These are phyloP conservation scores for Drosophila birchii DNA, from an alignment of 2,888 invertebrate genomes.

Conservation along the genomic window DNA sequence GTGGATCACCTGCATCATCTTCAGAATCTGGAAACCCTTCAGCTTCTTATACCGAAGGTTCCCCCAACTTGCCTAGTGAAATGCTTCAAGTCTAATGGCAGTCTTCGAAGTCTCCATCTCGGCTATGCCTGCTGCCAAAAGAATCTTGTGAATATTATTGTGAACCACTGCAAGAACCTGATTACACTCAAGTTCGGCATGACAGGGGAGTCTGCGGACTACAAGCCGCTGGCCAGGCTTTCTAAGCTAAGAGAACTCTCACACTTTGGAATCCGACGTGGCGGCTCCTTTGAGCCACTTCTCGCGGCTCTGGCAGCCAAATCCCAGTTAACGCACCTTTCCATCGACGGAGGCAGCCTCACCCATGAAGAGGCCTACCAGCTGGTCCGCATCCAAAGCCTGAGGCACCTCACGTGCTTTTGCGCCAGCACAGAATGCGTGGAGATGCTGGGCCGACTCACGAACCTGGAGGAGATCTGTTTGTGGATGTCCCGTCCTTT, in stretches of 20 bases:
- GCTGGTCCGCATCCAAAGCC: slow-evolving; percentile 36
- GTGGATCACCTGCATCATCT: slow-evolving; percentile 40
- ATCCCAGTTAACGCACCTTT: slow-evolving; percentile 46
- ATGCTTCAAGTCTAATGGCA: slow-evolving; percentile 55
- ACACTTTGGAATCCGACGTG: slow-evolving; percentile 52
- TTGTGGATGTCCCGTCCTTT: slow-evolving; percentile 61
- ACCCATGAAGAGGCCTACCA: slow-evolving; percentile 50
- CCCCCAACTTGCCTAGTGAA: slow-evolving; percentile 26
- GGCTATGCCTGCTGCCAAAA: slow-evolving; percentile 42
- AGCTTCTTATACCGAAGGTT: slow-evolving; percentile 40
- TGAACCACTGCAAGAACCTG: slow-evolving; percentile 50
- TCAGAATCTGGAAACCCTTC: slow-evolving; percentile 43
- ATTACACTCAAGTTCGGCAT: slow-evolving; percentile 59
- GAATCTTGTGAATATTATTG: slow-evolving; percentile 50
- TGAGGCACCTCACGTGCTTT: slow-evolving; percentile 62
- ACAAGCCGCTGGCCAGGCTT: slow-evolving; percentile 44
- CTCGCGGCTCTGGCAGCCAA: slow-evolving; percentile 43
- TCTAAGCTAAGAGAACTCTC: slow-evolving; percentile 50
- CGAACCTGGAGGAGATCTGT: slow-evolving; percentile 47
- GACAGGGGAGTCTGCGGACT: slow-evolving; percentile 44
- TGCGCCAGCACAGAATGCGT: slow-evolving; percentile 51
- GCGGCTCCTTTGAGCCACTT: slow-evolving; percentile 58
- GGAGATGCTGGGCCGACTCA: slow-evolving; percentile 39
- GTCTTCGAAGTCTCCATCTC: slow-evolving; percentile 42
- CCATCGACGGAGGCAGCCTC: slow-evolving; percentile 65